Evolutionary conservation across 2,888 invertebrate species (phyloP).

Genomic region (Philopedon plagiatum): DNA sequence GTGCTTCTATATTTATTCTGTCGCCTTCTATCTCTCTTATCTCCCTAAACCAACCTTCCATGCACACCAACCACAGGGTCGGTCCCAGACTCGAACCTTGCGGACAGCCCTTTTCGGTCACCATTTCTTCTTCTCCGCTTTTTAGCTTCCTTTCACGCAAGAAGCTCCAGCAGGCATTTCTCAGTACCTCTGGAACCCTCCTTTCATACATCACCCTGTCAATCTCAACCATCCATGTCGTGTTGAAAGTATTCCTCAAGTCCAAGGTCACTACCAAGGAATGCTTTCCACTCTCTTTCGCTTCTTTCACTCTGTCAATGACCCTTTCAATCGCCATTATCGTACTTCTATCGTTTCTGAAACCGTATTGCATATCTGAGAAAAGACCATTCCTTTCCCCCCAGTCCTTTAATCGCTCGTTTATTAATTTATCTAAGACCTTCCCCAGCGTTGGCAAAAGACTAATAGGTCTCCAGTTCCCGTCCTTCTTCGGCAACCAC

Average conservation of each 20-base stretch:
- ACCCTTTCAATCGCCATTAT: constrained; percentile 54
- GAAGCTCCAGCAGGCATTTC: constrained; percentile 40
- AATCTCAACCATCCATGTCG: constrained; percentile 37
- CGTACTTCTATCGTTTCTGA: constrained; percentile 55
- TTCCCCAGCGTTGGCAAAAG: constrained; percentile 57
- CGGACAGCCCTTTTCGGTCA: constrained; percentile 50
- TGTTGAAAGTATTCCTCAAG: constrained; percentile 35
- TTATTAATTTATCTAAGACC: constrained; percentile 57
- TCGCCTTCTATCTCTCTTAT: too few species aligned
- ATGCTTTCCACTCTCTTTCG: constrained; percentile 29
- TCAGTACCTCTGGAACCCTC: constrained; percentile 31
- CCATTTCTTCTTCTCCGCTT: constrained; percentile 24
- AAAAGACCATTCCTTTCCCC: constrained; percentile 50
- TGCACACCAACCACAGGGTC: constrained; percentile 51
- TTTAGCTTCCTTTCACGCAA: constrained; percentile 41
- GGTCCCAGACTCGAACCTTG: constrained; percentile 55
- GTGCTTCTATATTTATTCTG: too few species aligned
- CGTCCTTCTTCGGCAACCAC: constrained; percentile 53
- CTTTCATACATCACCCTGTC: not conserved
- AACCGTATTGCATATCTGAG: constrained; percentile 49
- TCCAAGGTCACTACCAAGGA: constrained; percentile 49
- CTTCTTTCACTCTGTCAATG: constrained; percentile 1
- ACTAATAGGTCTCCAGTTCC: too few species aligned
- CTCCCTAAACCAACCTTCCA: constrained; percentile 54
- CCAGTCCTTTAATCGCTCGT: constrained; percentile 51